A percentile compares a stretch with the other conserved stretches of the same genome.
phyloP scores from a whole-genome alignment of 2,797 vertebrate species.

The Poeciliopsis turneri region DNA sequence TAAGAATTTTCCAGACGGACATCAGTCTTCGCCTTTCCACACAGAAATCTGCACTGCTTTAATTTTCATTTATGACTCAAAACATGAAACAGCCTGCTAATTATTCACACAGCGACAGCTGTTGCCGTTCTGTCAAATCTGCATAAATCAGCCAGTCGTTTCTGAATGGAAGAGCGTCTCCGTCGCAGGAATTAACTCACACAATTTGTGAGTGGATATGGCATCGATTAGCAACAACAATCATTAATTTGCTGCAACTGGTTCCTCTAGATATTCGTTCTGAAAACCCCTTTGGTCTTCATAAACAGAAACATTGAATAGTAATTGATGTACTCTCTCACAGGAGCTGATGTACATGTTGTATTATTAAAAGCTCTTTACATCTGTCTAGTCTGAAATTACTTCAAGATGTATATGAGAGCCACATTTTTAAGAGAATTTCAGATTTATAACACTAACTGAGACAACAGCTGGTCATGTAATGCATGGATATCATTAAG shows the following conservation, averaged over 20 bases:
- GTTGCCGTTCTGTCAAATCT: conserved; percentile 31
- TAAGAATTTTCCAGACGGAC: conserved; percentile 20
- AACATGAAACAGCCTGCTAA: conserved; percentile 39
- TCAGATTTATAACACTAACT: not conserved
- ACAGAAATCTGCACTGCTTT: conserved; percentile 17
- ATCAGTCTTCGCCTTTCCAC: conserved; percentile 14
- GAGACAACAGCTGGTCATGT: conserved; percentile 1
- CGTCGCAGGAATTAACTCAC: conserved; percentile 11
- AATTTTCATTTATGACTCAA: conserved; percentile 32
- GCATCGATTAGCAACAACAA: conserved; percentile 5
- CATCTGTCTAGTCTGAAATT: not conserved
- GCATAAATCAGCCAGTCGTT: conserved; percentile 30
- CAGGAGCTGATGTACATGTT: not conserved
- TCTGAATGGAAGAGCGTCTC: conserved; percentile 24
- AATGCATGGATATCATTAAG: not conserved
- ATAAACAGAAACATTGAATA: conserved; percentile 13
- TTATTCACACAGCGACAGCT: conserved; percentile 35
- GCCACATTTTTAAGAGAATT: not conserved
- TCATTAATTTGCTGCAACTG: conserved; percentile 10
- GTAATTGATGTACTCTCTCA: not conserved
- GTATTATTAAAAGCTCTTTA: not conserved
- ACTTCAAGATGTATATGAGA: not conserved
- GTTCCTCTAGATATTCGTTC: not conserved
- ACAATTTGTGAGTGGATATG: conserved; percentile 1
- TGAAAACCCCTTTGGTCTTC: not conserved